phyloP scores from a whole-genome alignment of 2,888 invertebrate genomes.

The Dynastes maya region DNA sequence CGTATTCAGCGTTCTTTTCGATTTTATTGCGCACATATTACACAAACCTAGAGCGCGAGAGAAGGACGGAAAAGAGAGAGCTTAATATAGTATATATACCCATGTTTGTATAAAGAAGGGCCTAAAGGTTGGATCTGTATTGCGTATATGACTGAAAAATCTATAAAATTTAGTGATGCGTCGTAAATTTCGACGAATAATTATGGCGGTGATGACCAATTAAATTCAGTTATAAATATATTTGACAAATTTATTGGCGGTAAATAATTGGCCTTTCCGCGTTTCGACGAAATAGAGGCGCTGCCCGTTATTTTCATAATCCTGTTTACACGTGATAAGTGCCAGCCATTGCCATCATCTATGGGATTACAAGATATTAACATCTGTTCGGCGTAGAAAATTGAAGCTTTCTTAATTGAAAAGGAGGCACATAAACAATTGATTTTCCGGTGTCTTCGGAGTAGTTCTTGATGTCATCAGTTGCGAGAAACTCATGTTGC shows the following conservation, averaged over 20 bases:
- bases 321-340: too few species aligned
- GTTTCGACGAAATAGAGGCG: background rate
- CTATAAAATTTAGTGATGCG: constrained; percentile 26
- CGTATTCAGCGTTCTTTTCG: constrained; percentile 21
- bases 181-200: constrained; percentile 39
- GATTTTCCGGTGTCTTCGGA: too few species aligned
- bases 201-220: constrained; percentile 31
- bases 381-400: too few species aligned
- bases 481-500: too few species aligned
- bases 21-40: constrained; percentile 1
- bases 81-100: background rate
- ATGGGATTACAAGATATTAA: too few species aligned
- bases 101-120: background rate
- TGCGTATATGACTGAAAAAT: constrained; percentile 28
- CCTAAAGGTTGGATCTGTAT: background rate
- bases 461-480: too few species aligned
- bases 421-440: too few species aligned
- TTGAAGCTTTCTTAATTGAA: too few species aligned
- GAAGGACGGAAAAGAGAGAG: background rate
- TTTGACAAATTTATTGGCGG: constrained; percentile 38
- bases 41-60: background rate
- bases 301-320: too few species aligned
- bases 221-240: constrained; percentile 39
- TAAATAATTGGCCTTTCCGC: constrained; percentile 44
- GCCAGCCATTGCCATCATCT: too few species aligned